Evolutionary conservation across 1,140 invertebrate genomes (phyloP).

Genomic region (Camponotus floridanus): DNA sequence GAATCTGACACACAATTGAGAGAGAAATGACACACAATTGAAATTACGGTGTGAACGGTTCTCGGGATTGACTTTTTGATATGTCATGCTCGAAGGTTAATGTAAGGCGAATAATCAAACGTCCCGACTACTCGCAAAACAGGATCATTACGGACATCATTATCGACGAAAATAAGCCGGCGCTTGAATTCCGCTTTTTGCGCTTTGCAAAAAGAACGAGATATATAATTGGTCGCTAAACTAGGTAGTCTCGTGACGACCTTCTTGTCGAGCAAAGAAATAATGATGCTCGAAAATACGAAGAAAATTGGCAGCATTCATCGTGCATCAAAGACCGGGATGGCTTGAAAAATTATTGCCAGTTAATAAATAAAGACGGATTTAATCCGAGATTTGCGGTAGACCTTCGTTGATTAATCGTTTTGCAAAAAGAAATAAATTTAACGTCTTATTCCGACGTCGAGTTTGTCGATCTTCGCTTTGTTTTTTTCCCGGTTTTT

Average conservation of each 20-base stretch:
- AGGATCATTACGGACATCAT: constrained; percentile 23
- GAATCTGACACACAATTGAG: background rate
- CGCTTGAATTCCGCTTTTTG: constrained; percentile 38
- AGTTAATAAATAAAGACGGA: constrained; percentile 18
- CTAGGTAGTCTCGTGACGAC: background rate
- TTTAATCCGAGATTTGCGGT: background rate
- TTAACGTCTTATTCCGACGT: background rate
- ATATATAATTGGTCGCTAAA: constrained; percentile 37
- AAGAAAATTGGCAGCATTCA: constrained; percentile 3
- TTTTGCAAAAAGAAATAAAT: background rate
- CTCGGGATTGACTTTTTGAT: background rate
- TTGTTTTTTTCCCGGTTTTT: background rate
- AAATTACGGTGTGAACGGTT: background rate
- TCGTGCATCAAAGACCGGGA: background rate
- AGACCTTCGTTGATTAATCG: background rate
- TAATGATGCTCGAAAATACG: constrained; percentile 32
- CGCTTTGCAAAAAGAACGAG: constrained; percentile 10
- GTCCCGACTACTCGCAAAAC: background rate
- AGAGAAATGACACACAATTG: background rate
- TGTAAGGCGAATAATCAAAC: constrained; percentile 2
- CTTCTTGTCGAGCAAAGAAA: constrained; percentile 19
- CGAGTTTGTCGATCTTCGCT: background rate
- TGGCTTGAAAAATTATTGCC: constrained; percentile 6
- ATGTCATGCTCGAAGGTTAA: background rate
- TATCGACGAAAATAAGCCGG: constrained; percentile 35